A percentile compares a stretch with the other conserved stretches of the same genome.
Conservation (phyloP, 2,797 vertebrate genomes). For the Eulemur coronatus region DNA sequence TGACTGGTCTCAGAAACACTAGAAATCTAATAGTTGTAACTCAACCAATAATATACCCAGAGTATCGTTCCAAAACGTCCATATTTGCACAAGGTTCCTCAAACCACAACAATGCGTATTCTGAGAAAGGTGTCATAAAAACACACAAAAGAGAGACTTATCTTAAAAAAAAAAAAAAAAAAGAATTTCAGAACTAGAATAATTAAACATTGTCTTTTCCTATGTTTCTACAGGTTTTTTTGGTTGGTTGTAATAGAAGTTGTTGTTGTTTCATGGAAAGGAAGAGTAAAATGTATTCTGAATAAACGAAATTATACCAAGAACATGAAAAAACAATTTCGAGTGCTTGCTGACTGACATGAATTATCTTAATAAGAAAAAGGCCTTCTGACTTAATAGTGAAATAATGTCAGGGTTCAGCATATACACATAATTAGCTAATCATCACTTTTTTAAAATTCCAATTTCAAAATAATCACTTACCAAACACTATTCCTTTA, state of each 20-base stretch:
- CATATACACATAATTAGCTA: neutral
- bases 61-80: neutral
- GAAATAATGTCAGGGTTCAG: neutral
- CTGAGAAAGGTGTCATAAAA: neutral
- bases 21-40: neutral
- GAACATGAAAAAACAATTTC: neutral
- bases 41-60: neutral
- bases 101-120: neutral
- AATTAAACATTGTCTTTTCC: conserved; percentile 19
- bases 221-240: neutral
- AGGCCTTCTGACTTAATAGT: neutral
- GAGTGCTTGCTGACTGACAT: neutral
- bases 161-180: neutral
- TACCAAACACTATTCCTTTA: conserved; percentile 98
- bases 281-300: neutral
- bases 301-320: neutral
- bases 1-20: neutral
- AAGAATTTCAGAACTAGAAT: neutral
- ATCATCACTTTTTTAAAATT: neutral
- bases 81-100: neutral
- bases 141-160: neutral
- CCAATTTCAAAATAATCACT: conserved; percentile 81
- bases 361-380: neutral
- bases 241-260: neutral
- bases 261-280: neutral